A percentile compares a stretch with the other conserved stretches of the same genome.
Conservation (phyloP, 2,113 vertebrate genomes). For the Amazona vittata region DNA sequence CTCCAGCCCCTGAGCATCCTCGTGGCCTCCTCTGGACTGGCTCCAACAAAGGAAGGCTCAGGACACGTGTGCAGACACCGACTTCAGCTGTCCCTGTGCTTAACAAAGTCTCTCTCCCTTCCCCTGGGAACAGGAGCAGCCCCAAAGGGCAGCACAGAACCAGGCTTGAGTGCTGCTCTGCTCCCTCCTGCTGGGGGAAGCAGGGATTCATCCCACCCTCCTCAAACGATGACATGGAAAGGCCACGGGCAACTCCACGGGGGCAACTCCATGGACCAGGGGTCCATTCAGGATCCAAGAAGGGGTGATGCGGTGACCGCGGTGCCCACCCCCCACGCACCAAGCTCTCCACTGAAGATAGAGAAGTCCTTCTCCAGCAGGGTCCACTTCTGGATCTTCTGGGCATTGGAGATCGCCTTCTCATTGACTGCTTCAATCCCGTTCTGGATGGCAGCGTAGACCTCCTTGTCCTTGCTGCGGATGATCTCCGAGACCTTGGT, state of each 20-base stretch:
- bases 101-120: not conserved
- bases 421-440: conserved; percentile 83
- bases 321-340: conserved; percentile 69
- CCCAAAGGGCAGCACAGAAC: not conserved
- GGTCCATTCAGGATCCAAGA: accelerated
- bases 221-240: accelerated
- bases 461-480: conserved; percentile 64
- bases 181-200: accelerated
- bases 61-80: accelerated
- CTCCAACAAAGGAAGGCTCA: not conserved
- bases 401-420: conserved; percentile 80
- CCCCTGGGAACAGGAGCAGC: too few relatives aligned
- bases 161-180: accelerated
- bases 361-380: conserved; percentile 90
- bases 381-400: conserved; percentile 89
- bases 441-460: conserved; percentile 84
- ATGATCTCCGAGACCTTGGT: conserved; percentile 80
- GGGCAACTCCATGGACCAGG: accelerated
- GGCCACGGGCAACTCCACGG: accelerated
- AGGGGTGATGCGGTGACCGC: accelerated
- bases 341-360: conserved; percentile 83
- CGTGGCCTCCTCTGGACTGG: not conserved
- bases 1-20: not conserved
- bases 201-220: not conserved
- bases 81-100: not conserved